Percentiles rank a stretch among this genome's conserved stretches.
Evolutionary conservation across 2,888 invertebrate species (phyloP).

Genomic region (Dilophus febrilis): DNA sequence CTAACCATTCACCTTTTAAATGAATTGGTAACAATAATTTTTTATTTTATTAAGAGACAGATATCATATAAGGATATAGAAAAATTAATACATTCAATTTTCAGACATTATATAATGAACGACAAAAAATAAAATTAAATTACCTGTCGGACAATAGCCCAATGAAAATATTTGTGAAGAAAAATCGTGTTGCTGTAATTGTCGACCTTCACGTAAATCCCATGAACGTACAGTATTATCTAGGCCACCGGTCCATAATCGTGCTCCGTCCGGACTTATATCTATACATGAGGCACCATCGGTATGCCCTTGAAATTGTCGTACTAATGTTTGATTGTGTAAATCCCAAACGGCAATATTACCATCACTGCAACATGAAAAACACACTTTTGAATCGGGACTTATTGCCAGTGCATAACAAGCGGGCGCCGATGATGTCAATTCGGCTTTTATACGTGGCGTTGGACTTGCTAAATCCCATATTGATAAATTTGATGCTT

Average conservation of each 20-base stretch:
- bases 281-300: slow-evolving; percentile 98
- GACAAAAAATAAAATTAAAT: neutral
- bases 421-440: slow-evolving; percentile 82
- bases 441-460: slow-evolving; percentile 80
- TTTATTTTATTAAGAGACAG: neutral
- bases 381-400: slow-evolving; percentile 94
- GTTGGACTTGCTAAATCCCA: slow-evolving; percentile 90
- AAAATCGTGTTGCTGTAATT: slow-evolving; percentile 91
- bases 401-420: slow-evolving; percentile 96
- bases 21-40: neutral
- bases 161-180: slow-evolving; percentile 73
- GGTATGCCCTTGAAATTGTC: slow-evolving; percentile 90
- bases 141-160: slow-evolving; percentile 82
- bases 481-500: slow-evolving; percentile 85
- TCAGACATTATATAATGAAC: neutral
- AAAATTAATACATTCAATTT: neutral
- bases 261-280: slow-evolving; percentile 82
- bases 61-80: no score
- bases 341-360: slow-evolving; percentile 95
- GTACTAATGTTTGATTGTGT: slow-evolving; percentile 77
- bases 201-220: slow-evolving; percentile 86
- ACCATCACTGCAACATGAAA: slow-evolving; percentile 97
- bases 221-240: slow-evolving; percentile 95
- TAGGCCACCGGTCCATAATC: slow-evolving; percentile 82
- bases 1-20: slow-evolving; percentile 70